Percentiles rank a stretch among this genome's conserved stretches.
These are phyloP conservation scores for Psittacula cyanocephala DNA, from an alignment of 2,113 vertebrate genomes.

Conservation along the genomic window DNA sequence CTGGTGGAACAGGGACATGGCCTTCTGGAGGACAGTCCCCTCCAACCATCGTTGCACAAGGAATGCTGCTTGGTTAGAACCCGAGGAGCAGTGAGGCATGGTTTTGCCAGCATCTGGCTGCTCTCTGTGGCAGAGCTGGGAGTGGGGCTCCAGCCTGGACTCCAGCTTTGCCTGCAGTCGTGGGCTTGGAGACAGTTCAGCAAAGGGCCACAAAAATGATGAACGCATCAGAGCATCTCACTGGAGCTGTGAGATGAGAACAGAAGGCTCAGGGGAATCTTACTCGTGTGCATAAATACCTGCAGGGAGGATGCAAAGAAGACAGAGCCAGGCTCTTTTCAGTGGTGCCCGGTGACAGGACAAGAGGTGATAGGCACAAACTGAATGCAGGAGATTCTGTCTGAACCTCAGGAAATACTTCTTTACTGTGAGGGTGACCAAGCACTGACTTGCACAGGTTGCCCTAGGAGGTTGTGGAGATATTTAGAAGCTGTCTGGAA, in stretches of 20 bases:
- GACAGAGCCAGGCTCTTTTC: neutral
- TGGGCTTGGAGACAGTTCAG: neutral
- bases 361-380: neutral
- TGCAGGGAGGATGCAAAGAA: neutral
- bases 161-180: neutral
- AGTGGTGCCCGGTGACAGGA: neutral
- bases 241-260: neutral
- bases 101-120: neutral
- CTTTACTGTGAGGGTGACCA: neutral
- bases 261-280: neutral
- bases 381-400: neutral
- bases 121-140: neutral
- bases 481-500: neutral
- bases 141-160: neutral
- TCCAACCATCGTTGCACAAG: neutral
- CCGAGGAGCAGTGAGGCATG: rapidly evolving
- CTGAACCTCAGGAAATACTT: neutral
- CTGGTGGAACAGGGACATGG: rapidly evolving
- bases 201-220: neutral
- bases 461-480: neutral
- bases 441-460: neutral
- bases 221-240: neutral
- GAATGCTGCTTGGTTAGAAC: neutral
- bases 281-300: neutral
- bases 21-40: neutral